Evolutionary conservation across 37 sponge, comb jelly and placozoan genomes (phyloP), one percentile per base, ranked within the genome.

Genomic region (Petrosia ficiformis): DNA sequence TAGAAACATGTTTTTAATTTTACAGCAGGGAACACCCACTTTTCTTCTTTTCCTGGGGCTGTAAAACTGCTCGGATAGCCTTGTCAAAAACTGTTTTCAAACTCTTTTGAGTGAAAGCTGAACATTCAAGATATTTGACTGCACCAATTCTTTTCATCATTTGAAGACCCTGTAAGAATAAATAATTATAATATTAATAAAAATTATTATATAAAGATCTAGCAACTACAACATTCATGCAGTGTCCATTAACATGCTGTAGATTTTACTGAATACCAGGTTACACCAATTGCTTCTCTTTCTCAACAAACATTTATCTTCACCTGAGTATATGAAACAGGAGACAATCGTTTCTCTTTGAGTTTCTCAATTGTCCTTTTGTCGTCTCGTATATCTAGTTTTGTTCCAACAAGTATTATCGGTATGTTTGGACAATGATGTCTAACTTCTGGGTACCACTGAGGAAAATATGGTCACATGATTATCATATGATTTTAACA

Each of bases 391-490:
- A 99, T 69, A 84, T 99, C 99, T 14, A 99, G 80, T 73, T 99
- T 99, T 32, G 99, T 99, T 3, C 99, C 99, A 41, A 99, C 99
- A 61, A 99, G 82, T 48, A 99, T 99, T 59, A 96, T 93, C 35
- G 99, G 99, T 39, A 94, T 94, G 80, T 99, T 93, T 3, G 99
- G 99, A 68, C 99, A 99, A 70, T 99, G 99, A 73, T 99, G 99
- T 31, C 92, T 90, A 26, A 99, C 99, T 68, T 99, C 97, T 38
- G 95, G 95, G 42, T 84, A 77, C 95, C 95, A 94, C 92, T 92
- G 43, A 34, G 41, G 34, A 24, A 72, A n/a, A 57, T 41, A 29
- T 14, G 39, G 42, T 21, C 70, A 36, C 19, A 68, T 39, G 19
- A 68, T 5, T 19, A 36, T 8, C 8, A 14, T n/a, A n/a, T 32